Conservation (phyloP, 2,797 vertebrate species). For the Muraenolepis orangiensis region DNA sequence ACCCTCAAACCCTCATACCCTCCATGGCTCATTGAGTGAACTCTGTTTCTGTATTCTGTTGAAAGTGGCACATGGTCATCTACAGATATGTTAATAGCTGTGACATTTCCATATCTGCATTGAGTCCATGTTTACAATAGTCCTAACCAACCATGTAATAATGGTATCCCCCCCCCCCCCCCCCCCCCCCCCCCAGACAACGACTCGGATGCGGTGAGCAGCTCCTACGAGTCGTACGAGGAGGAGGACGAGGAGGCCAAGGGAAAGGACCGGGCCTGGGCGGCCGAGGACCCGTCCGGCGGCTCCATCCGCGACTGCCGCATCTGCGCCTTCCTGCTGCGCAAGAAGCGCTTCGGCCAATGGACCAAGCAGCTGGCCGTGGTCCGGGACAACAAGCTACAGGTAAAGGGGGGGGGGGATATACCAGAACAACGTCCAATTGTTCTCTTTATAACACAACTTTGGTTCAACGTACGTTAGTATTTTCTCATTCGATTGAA, state of each 20-base stretch:
- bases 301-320: slow-evolving; percentile 88
- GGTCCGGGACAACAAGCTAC: slow-evolving; percentile 87
- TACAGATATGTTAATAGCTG: neutral
- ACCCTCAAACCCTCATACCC: neutral
- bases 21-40: too few species aligned
- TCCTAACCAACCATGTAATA: neutral
- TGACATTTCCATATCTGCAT: neutral
- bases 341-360: slow-evolving; percentile 97
- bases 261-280: slow-evolving; percentile 83
- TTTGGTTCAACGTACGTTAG: too few species aligned
- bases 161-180: neutral
- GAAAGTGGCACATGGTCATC: neutral
- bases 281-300: slow-evolving; percentile 81
- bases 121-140: neutral
- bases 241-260: slow-evolving; percentile 96
- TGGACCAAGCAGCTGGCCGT: slow-evolving; percentile 96
- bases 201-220: slow-evolving; percentile 95
- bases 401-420: slow-evolving; percentile 70
- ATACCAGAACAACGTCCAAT: too few species aligned
- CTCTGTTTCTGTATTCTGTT: too few species aligned
- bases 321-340: slow-evolving; percentile 91
- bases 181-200: slow-evolving; percentile 78
- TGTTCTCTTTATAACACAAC: neutral
- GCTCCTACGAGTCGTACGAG: slow-evolving; percentile 96
- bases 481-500: neutral